These are phyloP conservation scores for Saxidomus purpurata DNA, from an alignment of 1,140 invertebrate genomes.

Conservation along the genomic window DNA sequence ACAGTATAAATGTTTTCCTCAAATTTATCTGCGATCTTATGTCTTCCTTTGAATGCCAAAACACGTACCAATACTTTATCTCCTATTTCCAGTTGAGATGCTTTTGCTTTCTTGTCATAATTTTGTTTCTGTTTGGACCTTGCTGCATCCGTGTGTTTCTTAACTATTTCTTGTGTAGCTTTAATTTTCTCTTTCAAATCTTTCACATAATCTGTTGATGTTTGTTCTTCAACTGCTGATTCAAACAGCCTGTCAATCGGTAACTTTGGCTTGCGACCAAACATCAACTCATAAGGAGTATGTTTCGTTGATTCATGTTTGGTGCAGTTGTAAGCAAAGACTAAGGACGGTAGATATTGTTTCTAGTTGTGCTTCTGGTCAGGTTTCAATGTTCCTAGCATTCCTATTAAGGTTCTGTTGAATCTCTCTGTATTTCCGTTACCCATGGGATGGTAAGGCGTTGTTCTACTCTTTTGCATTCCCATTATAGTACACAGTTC, in stretches of 20 bases:
- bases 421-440: conserved; percentile 44
- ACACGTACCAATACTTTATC: conserved; percentile 59
- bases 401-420: conserved; percentile 60
- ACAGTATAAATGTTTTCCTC: conserved; percentile 25
- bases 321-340: conserved; percentile 68
- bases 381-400: conserved; percentile 60
- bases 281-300: conserved; percentile 64
- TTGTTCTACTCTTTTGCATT: conserved; percentile 51
- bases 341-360: conserved; percentile 53
- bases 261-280: conserved; percentile 58
- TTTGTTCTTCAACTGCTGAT: not conserved
- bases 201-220: conserved; percentile 39
- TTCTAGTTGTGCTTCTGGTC: conserved; percentile 64
- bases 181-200: conserved; percentile 35
- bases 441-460: conserved; percentile 13
- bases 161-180: conserved; percentile 30
- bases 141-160: conserved; percentile 5
- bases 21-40: conserved; percentile 59
- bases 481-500: conserved; percentile 51
- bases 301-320: conserved; percentile 61
- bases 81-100: conserved; percentile 1
- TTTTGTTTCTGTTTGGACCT: conserved; percentile 15
- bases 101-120: conserved; percentile 57
- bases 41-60: conserved; percentile 33
- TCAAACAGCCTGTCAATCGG: conserved; percentile 61